Conservation (phyloP, 2,888 invertebrate genomes). For the Mallateleia sp. region DNA sequence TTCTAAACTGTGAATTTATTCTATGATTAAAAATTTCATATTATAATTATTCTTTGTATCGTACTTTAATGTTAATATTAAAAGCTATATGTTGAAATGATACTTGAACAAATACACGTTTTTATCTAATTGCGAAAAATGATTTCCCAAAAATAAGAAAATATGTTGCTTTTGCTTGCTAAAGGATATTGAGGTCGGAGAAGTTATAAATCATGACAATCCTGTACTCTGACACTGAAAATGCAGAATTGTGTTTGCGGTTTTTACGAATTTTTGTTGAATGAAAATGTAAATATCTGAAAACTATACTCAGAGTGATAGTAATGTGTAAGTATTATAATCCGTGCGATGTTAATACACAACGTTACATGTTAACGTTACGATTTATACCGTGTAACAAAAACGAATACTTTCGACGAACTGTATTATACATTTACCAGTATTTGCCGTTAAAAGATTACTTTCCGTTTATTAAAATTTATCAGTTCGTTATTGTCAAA, state of each 20-base stretch:
- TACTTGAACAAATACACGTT: no score
- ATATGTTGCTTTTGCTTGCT: slow-evolving; percentile 16
- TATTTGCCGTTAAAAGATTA: neutral
- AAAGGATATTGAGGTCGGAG: slow-evolving; percentile 3
- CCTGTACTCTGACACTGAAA: slow-evolving; percentile 44
- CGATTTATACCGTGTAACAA: slow-evolving; percentile 8
- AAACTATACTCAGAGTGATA: slow-evolving; percentile 53
- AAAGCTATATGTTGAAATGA: no score
- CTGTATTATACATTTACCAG: neutral
- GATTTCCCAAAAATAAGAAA: neutral
- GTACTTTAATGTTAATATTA: no score
- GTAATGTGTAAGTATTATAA: slow-evolving; percentile 40
- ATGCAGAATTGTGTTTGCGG: slow-evolving; percentile 46
- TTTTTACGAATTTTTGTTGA: slow-evolving; percentile 27
- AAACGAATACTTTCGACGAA: neutral
- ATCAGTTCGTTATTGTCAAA: neutral
- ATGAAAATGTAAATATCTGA: slow-evolving; percentile 49
- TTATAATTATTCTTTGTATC: no score
- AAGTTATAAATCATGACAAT: slow-evolving; percentile 58
- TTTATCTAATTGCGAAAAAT: slow-evolving; percentile 2
- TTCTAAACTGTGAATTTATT: no score
- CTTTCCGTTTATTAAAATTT: neutral
- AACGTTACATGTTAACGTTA: slow-evolving; percentile 27
- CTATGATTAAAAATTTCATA: neutral
- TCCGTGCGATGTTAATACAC: slow-evolving; percentile 38